A percentile compares a stretch with the other conserved stretches of the same genome.
Evolutionary conservation across 92 coral and sea anemone genomes (phyloP).

Genomic region (Zoanthus sansibaricus): DNA sequence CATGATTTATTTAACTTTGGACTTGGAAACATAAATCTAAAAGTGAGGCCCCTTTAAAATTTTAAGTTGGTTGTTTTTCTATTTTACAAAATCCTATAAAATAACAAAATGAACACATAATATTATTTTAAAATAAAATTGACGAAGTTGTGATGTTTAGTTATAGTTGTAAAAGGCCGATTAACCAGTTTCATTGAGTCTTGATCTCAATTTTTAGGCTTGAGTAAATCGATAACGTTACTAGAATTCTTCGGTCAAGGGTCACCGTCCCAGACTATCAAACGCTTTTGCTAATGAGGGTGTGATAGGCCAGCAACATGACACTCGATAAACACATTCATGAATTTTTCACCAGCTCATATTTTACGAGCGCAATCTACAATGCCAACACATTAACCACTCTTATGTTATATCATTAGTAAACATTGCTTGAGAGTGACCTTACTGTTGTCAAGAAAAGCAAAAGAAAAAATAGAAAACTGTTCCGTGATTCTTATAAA

Average conservation of each 20-base stretch:
- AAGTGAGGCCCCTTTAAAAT: too few species aligned
- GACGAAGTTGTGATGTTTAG: too few species aligned
- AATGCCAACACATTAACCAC: slow-evolving; percentile 38
- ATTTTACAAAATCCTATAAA: too few species aligned
- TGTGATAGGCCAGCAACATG: slow-evolving; percentile 27
- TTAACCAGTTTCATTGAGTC: too few species aligned
- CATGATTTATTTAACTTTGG: too few species aligned
- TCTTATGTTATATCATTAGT: slow-evolving; percentile 31
- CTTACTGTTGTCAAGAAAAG: neutral
- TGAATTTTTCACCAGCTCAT: slow-evolving; percentile 41
- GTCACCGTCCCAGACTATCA: slow-evolving; percentile 24
- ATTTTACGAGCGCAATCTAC: slow-evolving; percentile 37
- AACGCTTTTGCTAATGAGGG: slow-evolving; percentile 40
- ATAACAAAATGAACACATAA: too few species aligned
- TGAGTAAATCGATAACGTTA: neutral
- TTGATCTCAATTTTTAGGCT: neutral
- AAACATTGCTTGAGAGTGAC: slow-evolving; percentile 34
- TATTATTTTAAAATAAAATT: too few species aligned
- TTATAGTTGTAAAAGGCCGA: too few species aligned
- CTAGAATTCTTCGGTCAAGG: slow-evolving; percentile 1
- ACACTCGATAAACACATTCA: slow-evolving; percentile 37
- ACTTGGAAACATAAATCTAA: too few species aligned
- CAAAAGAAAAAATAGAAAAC: neutral
- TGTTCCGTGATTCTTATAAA: slow-evolving; percentile 27
- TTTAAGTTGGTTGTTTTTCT: too few species aligned